phyloP scores from a whole-genome alignment of 1,140 invertebrate genomes.

The Zelostemma sp. region DNA sequence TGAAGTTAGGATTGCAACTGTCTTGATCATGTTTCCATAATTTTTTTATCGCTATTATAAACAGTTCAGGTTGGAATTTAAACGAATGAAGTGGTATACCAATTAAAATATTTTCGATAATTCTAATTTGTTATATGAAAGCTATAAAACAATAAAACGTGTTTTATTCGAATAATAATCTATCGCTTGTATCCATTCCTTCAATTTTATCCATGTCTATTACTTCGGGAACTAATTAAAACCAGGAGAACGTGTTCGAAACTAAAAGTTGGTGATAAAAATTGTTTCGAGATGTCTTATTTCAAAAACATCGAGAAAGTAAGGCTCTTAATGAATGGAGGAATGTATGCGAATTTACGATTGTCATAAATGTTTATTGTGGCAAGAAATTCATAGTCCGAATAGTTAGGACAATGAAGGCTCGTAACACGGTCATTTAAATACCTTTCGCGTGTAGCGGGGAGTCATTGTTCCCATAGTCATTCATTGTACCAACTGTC shows the following conservation, averaged over 20 bases:
- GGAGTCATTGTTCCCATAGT: neutral
- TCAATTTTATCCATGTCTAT: neutral
- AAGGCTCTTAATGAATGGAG: slow-evolving; percentile 9
- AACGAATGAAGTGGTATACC: too few relatives aligned
- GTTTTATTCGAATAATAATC: neutral
- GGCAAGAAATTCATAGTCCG: neutral
- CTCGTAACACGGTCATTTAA: neutral
- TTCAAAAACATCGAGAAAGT: neutral
- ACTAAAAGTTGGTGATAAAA: too few relatives aligned
- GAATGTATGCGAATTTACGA: slow-evolving; percentile 1
- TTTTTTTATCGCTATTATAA: too few relatives aligned
- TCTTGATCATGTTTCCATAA: too few relatives aligned
- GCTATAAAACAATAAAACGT: too few relatives aligned
- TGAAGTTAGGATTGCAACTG: too few relatives aligned
- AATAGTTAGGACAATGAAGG: neutral
- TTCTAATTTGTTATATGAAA: too few relatives aligned
- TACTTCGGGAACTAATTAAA: too few relatives aligned
- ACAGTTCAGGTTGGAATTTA: too few relatives aligned
- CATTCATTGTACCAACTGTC: neutral
- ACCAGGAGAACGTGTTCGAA: too few relatives aligned
- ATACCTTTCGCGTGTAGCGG: neutral
- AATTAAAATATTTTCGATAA: too few relatives aligned
- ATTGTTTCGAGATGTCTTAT: too few relatives aligned
- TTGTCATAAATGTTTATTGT: slow-evolving; percentile 4
- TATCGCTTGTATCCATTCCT: neutral